Evolutionary conservation across 2,797 vertebrate genomes (phyloP).

Genomic region (Acipenser oxyrinchus): DNA sequence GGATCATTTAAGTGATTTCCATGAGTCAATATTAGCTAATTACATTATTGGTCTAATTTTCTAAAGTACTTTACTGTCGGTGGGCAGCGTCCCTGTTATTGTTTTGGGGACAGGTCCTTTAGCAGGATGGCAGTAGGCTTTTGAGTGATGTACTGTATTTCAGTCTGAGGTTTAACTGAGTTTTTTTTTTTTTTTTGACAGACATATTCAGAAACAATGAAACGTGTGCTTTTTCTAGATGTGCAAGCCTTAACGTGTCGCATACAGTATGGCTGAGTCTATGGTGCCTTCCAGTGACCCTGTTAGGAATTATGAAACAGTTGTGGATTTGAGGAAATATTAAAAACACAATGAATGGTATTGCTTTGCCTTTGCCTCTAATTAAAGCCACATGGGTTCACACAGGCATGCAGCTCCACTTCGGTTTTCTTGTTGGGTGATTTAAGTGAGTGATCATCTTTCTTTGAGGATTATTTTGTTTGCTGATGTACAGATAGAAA

Average conservation of each 20-base stretch:
- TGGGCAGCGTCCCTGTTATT: background rate
- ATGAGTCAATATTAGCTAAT: conserved; percentile 15
- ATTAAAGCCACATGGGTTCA: conserved; percentile 1
- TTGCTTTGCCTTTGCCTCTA: background rate
- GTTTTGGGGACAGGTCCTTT: background rate
- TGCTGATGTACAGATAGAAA: no score
- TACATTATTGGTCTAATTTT: conserved; percentile 25
- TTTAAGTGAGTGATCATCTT: no score
- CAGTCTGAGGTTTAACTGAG: background rate
- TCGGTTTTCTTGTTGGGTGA: no score
- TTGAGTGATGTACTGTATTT: background rate
- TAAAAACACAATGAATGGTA: background rate
- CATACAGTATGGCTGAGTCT: no score
- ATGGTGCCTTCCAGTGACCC: background rate
- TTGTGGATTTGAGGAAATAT: background rate
- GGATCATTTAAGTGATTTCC: conserved; percentile 15
- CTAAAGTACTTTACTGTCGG: conserved; percentile 15
- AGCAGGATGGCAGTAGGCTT: background rate
- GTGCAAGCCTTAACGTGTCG: no score
- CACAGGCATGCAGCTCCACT: background rate
- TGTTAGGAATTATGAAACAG: background rate
- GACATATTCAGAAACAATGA: background rate
- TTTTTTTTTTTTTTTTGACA: background rate
- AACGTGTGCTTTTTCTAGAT: no score
- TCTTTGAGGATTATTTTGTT: no score